phyloP scores from a whole-genome alignment of 2,888 invertebrate species.

The Deilephila porcellus region DNA sequence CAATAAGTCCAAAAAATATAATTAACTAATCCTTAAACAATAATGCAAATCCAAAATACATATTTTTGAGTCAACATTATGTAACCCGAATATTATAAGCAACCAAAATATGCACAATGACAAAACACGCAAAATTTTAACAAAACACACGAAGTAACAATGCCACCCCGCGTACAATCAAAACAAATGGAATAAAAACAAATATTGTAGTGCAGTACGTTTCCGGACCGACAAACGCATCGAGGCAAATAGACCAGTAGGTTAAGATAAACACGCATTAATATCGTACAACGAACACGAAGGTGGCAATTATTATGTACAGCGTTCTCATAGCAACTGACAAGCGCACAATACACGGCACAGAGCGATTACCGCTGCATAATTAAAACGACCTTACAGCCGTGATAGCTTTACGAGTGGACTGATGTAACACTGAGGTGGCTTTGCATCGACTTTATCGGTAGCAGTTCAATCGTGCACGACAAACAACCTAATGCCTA shows the following conservation, averaged over 20 bases:
- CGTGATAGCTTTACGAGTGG: constrained; percentile 23
- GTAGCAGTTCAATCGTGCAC: constrained; percentile 8
- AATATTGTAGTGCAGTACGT: not conserved
- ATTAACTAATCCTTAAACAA: too few species aligned
- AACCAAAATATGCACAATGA: not conserved
- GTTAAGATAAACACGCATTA: constrained; percentile 19
- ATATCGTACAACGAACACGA: constrained; percentile 12
- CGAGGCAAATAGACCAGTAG: constrained; percentile 25
- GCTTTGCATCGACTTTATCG: constrained; percentile 15
- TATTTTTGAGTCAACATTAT: not conserved
- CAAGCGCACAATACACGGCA: constrained; percentile 15
- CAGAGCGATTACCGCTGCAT: constrained; percentile 24
- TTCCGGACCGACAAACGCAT: constrained; percentile 1
- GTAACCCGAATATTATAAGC: not conserved
- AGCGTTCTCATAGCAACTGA: constrained; percentile 24
- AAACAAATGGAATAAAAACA: constrained; percentile 1
- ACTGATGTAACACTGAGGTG: constrained; percentile 7
- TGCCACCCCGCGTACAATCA: not conserved
- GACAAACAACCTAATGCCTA: not conserved
- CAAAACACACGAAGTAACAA: not conserved
- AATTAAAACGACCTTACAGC: constrained; percentile 29
- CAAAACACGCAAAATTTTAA: not conserved
- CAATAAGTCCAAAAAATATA: too few species aligned
- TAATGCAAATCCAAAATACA: not conserved
- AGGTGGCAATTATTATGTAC: constrained; percentile 15